Percentiles rank a stretch among this genome's conserved stretches.
These are phyloP conservation scores for Orgyia antiqua DNA, from an alignment of 2,888 invertebrate species.

Conservation along the genomic window DNA sequence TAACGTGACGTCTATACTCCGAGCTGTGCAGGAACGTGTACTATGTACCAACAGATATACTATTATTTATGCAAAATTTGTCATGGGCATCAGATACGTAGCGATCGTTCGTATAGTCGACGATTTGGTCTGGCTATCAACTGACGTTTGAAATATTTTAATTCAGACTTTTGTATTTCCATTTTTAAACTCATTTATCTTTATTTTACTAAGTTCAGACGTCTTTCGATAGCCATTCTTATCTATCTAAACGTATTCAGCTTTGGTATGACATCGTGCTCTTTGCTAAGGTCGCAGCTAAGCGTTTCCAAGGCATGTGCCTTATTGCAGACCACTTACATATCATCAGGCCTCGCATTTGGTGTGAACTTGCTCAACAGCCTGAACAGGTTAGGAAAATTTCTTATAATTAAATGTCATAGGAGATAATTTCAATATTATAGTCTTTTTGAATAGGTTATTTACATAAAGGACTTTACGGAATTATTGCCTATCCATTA, in stretches of 20 bases:
- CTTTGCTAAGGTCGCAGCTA: slow-evolving; percentile 51
- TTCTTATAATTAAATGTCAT: slow-evolving; percentile 20
- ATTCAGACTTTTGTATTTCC: too few species aligned
- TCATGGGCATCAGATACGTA: slow-evolving; percentile 38
- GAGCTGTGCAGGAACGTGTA: slow-evolving; percentile 59
- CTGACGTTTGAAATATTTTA: slow-evolving; percentile 21
- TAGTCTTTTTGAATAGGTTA: too few species aligned
- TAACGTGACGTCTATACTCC: slow-evolving; percentile 51
- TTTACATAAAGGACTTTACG: too few species aligned
- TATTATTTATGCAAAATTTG: slow-evolving; percentile 50
- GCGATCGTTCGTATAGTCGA: slow-evolving; percentile 27
- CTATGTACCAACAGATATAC: slow-evolving; percentile 41
- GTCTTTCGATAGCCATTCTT: slow-evolving; percentile 30
- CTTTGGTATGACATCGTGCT: slow-evolving; percentile 46
- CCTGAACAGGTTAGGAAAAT: slow-evolving; percentile 58
- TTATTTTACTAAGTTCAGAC: slow-evolving; percentile 2
- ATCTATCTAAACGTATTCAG: slow-evolving; percentile 40
- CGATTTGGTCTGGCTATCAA: slow-evolving; percentile 21
- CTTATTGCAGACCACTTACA: slow-evolving; percentile 54
- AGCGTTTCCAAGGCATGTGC: slow-evolving; percentile 53
- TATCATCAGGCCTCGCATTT: slow-evolving; percentile 63
- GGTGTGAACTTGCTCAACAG: slow-evolving; percentile 71
- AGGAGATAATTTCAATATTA: too few species aligned
- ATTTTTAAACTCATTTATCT: too few species aligned
- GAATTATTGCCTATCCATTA: background rate